Base-by-base conservation (phyloP, 2,888 invertebrate species). In the Unio delphinus region DNA sequence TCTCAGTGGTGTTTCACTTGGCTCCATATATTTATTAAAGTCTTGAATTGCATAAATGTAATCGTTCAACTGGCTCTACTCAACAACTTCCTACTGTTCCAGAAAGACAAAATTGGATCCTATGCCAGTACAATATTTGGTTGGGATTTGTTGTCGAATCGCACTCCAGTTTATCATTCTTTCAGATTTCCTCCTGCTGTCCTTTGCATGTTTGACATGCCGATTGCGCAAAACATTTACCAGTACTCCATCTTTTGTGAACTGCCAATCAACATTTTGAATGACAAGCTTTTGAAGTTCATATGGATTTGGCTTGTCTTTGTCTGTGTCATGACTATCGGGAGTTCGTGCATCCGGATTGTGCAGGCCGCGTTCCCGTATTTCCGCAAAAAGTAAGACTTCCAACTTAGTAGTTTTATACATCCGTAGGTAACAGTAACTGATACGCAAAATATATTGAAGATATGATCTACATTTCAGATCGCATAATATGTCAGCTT, bases 301-400 rank as follows among this genome's bases (percentile, higher is more conserved):
- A 26, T 78, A 7, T 78, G 78, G 78, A 67, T 74, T 34, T 78
- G 78, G 78, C 64, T 78, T 7, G 54, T 75, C 17, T 56, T 73
- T 17, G 74, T 78, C 58, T 54, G 74, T 55, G 28, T 73, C 17
- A 70, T 75, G 20, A 75, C 74, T 18, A 65, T 67, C 20, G 34
- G 69, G 26, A 78, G 78, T 58, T 55, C 72, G n/a, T 55, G 64
- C 3, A 61, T 72, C 5, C 73, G 74, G 70, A 4, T 72, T 15
- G 4, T 74, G 6, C 45, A 55, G 20, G 66, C 74, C 15, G 15
- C 70, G 0, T 20, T 78, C 17, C 78, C 78, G 26, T 15, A 71
- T n/a, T 59, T 64, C 4, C 66, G 78, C 18, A 68, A 73, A 62
- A 68, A 75, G 78, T 78, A 64, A 72, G 69, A 34, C 7, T 34